Evolutionary conservation across 2,113 vertebrate species (phyloP).

Genomic region (Odobenus rosmarus): DNA sequence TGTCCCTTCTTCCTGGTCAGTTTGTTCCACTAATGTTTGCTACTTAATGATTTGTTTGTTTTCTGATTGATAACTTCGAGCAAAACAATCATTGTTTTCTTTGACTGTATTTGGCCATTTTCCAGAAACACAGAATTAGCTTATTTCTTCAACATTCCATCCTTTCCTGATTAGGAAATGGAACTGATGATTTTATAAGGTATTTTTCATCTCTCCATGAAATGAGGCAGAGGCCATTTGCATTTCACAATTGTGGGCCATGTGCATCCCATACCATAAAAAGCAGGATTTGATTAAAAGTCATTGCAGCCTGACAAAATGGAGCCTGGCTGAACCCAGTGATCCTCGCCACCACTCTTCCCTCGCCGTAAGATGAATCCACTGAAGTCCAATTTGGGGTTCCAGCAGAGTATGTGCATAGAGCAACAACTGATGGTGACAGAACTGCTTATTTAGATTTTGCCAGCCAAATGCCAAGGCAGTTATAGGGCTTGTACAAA

Average conservation of each 20-base stretch:
- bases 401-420: not conserved
- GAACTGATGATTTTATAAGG: conserved; percentile 56
- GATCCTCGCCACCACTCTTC: not conserved
- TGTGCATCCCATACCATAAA: not conserved
- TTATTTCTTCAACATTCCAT: conserved; percentile 64
- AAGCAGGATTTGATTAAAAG: conserved; percentile 47
- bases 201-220: conserved; percentile 43
- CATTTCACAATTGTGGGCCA: conserved; percentile 50
- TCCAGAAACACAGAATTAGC: conserved; percentile 67
- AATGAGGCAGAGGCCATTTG: conserved; percentile 53
- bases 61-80: conserved; percentile 57
- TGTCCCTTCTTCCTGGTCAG: conserved; percentile 56
- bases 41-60: conserved; percentile 61
- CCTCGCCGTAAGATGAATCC: not conserved
- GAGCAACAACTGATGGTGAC: not conserved
- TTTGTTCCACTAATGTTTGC: conserved; percentile 67
- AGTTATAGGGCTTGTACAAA: not conserved
- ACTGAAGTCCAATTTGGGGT: not conserved
- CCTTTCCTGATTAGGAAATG: conserved; percentile 54
- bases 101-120: conserved; percentile 63
- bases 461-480: not conserved
- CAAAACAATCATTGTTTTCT: conserved; percentile 53
- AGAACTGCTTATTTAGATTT: not conserved
- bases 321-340: not conserved
- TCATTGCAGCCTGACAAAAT: not conserved